Conservation (phyloP, 2,797 vertebrate species). For the Eulemur mongoz region DNA sequence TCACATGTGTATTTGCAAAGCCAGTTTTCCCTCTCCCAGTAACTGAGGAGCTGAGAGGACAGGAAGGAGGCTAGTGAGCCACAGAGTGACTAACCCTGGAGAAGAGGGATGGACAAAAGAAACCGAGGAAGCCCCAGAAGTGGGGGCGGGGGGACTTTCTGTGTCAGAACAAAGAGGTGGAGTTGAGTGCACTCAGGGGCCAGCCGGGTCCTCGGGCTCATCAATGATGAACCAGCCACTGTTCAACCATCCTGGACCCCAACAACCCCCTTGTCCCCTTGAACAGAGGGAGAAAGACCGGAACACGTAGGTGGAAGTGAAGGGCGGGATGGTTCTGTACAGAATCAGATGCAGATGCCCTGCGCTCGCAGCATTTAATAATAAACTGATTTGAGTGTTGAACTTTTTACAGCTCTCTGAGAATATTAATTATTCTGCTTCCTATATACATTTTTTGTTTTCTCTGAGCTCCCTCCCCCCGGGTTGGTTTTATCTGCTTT, state of each 20-base stretch:
- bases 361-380: background rate
- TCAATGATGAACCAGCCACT: background rate
- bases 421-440: background rate
- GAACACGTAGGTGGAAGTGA: background rate
- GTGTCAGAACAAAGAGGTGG: background rate
- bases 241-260: too few relatives aligned
- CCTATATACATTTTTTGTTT: background rate
- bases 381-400: background rate
- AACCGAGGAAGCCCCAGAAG: background rate
- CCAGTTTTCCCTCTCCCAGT: background rate
- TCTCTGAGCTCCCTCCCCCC: background rate
- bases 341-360: background rate
- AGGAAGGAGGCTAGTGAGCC: background rate
- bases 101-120: background rate
- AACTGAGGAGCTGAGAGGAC: background rate
- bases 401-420: background rate
- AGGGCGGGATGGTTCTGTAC: background rate
- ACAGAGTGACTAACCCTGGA: background rate
- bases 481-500: background rate
- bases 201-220: background rate
- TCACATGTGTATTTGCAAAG: background rate
- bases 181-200: background rate
- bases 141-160: background rate
- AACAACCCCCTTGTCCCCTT: background rate
- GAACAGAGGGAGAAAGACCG: background rate